These are phyloP conservation scores for Darevskia nairensis DNA, from an alignment of 2,797 vertebrate species.

Conservation along the genomic window DNA sequence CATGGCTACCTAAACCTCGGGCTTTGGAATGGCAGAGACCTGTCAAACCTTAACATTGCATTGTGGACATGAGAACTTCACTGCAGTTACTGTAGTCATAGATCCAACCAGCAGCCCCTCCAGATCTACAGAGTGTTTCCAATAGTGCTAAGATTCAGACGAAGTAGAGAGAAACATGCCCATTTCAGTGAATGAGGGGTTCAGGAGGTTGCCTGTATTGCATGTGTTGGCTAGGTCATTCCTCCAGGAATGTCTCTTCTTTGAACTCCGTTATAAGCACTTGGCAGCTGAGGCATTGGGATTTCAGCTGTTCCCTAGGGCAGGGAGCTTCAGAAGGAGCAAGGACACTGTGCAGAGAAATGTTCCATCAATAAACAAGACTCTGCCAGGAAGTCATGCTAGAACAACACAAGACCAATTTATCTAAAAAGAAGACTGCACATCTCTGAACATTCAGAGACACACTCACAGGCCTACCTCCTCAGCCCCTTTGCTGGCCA, in stretches of 20 bases:
- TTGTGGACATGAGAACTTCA: neutral
- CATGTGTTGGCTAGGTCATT: neutral
- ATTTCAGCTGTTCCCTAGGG: neutral
- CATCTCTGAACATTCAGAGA: neutral
- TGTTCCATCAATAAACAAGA: neutral
- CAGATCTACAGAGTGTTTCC: neutral
- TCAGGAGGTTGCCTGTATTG: neutral
- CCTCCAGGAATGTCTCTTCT: conserved; percentile 10
- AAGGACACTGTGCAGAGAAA: neutral
- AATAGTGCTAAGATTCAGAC: neutral
- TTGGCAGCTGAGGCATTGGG: neutral
- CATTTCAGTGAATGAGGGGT: neutral
- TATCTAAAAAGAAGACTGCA: neutral
- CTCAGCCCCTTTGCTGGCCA: neutral
- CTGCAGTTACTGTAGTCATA: too few relatives aligned
- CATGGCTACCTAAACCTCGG: neutral
- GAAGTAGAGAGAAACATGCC: neutral
- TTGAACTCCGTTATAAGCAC: conserved; percentile 1
- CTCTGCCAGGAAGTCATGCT: neutral
- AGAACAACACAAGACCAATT: neutral
- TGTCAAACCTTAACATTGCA: neutral
- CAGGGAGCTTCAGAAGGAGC: neutral
- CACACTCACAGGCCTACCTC: neutral
- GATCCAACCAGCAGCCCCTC: neutral
- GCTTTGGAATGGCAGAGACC: neutral